phyloP scores from a whole-genome alignment of 2,797 vertebrate genomes.

The Todus mexicanus region DNA sequence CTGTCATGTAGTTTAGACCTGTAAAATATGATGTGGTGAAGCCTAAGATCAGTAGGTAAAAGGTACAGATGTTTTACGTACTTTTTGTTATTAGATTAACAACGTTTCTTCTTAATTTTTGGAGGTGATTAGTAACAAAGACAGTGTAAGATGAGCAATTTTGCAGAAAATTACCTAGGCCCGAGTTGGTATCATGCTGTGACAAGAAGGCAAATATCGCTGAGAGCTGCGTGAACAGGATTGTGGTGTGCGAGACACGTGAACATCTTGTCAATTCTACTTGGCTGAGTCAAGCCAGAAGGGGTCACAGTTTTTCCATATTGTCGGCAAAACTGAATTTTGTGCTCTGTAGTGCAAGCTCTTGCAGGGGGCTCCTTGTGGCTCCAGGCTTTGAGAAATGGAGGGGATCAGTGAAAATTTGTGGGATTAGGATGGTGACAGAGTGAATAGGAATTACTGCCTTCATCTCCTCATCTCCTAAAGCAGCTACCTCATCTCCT shows the following conservation, averaged over 20 bases:
- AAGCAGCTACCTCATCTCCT: neutral
- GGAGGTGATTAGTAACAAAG: neutral
- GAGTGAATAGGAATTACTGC: neutral
- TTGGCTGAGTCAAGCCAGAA: neutral
- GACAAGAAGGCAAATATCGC: neutral
- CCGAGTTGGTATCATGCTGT: neutral
- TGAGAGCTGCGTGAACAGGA: neutral
- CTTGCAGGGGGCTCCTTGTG: neutral
- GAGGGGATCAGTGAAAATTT: neutral
- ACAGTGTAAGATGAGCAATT: neutral
- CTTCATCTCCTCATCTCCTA: neutral
- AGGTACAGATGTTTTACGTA: neutral
- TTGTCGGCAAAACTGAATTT: neutral
- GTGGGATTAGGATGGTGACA: neutral
- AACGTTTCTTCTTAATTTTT: neutral
- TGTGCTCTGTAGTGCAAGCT: neutral
- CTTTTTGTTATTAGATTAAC: neutral
- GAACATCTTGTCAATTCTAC: neutral
- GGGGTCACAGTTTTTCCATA: neutral
- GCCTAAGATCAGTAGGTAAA: neutral
- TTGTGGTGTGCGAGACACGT: fast-evolving
- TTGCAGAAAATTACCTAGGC: neutral
- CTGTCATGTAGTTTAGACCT: neutral
- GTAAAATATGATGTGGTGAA: neutral
- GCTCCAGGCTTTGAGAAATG: neutral